Evolutionary conservation across 1,140 invertebrate genomes (phyloP), one percentile per base, ranked within the genome.

Genomic region (Limonius californicus): DNA sequence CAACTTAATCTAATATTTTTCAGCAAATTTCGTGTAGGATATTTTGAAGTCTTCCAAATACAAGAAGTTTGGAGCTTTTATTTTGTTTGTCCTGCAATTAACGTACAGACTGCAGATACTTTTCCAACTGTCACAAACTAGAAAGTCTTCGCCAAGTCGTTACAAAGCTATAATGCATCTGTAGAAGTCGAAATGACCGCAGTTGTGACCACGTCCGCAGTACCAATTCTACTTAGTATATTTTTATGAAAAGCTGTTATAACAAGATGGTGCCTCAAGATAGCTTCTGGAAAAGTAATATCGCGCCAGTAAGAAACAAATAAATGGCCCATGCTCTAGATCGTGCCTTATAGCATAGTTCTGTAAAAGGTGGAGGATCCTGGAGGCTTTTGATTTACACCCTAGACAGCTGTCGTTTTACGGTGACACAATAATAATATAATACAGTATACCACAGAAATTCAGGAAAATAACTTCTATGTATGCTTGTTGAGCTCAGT

Each of bases 221-320:
- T 32, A 15, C 20, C 54, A 55, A 55, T 55, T 55, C 27, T 55
- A 57, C 57, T 55, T 61, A 67, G 62, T 65, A 63, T 63, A 67
- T 63, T 67, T 69, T 67, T 69, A 69, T 65, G 59, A 65, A 32
- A 39, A 30, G 65, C 57, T 64, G 60, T 69, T 69, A 69, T n/a
- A 43, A 54, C 68, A 69, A 69, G 62, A 66, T 67, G 67, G 57
- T 65, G 67, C 54, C 59, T 57, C 56, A 64, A 61, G 60, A 66
- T 65, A 61, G 64, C 64, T 54, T 39, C 62, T 53, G 65, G 61
- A 65, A 67, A 69, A 65, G 68, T 61, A 69, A 69, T 69, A 67
- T 69, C 63, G 58, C 56, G 62, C 56, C 30, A 67, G 55, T 60
- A 66, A 58, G 62, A 66, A 66, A 68, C 67, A 66, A 66, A 68